Evolutionary conservation across 1,140 invertebrate genomes (phyloP), one percentile per base, ranked within the genome.

Genomic region (Zaprionus taronus): DNA sequence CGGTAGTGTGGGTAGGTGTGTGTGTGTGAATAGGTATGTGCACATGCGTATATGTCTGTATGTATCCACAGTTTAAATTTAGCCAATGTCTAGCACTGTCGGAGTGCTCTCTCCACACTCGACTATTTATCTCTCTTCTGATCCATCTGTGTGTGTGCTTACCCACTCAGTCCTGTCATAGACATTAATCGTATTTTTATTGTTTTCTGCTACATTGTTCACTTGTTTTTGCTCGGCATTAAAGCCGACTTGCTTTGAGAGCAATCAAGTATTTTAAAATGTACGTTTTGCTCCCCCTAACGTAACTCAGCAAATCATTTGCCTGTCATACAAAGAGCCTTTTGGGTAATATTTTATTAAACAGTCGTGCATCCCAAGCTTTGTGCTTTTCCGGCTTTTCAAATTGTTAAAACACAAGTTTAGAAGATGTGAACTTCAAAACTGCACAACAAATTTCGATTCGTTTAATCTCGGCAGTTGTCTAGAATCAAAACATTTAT

Each of bases 41-140:
- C 4, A 7, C 47, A 28, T 31, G 17, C 64, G 38, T 49, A 1
- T 56, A 22, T 55, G 38, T 67, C 31, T 65, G 56, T 34, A 47
- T 80, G 51, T 79, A 69, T 47, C 41, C 7, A 47, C 73, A 80
- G 83, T 87, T 86, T 87, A 86, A 87, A 86, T 86, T 86, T 83
- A 78, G 72, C 80, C 80, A 87, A 86, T 87, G 83, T 83, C 83
- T 86, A 83, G 44, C 56, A 38, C 31, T 26, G 53, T 14, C 61
- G 26, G 62, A 85, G 83, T 77, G 76, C 44, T 68, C 49, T 73
- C 83, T 82, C 76, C 65, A 65, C 80, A 62, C 47, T 82, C 56
- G 44, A 60, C 55, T 67, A 66, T 72, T 72, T 72, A 72, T 60
- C 56, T 70, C 61, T 64, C 51, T 47, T 61, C 41, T 65, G 36